Conservation (phyloP, 1,140 invertebrate species). For the Drosophila leontia region DNA sequence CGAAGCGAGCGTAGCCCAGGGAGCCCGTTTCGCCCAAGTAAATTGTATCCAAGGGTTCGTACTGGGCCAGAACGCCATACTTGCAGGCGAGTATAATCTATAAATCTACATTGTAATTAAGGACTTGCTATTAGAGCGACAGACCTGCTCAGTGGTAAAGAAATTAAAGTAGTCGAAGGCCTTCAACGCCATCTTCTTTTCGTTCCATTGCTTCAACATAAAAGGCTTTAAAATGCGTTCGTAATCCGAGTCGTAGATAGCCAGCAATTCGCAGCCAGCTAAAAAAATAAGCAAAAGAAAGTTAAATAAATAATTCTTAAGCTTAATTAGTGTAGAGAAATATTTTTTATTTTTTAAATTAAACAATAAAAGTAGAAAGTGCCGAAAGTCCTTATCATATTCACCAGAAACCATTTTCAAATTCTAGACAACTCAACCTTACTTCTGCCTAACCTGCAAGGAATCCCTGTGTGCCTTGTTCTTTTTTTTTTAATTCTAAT, state of each 20-base stretch:
- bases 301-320: not conserved
- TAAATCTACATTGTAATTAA: not conserved
- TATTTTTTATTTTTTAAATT: too few species aligned
- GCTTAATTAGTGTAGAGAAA: not conserved
- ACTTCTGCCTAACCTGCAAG: too few species aligned
- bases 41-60: conserved; percentile 71
- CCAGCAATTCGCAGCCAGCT: conserved; percentile 62
- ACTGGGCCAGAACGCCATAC: conserved; percentile 58
- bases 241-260: conserved; percentile 61
- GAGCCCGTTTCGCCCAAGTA: conserved; percentile 67
- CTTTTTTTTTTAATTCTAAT: not conserved
- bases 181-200: conserved; percentile 61
- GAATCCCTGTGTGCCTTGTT: too few species aligned
- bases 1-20: conserved; percentile 62
- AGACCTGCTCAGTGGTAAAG: conserved; percentile 57
- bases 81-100: conserved; percentile 70
- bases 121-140: not conserved
- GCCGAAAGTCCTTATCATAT: too few species aligned
- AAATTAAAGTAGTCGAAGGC: conserved; percentile 68
- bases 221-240: conserved; percentile 48
- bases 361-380: too few species aligned
- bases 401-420: not conserved
- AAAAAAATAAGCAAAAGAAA: not conserved
- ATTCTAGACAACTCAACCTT: not conserved
- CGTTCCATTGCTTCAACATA: conserved; percentile 61